phyloP scores from a whole-genome alignment of 1,140 invertebrate species.

The Nymphalis io region DNA sequence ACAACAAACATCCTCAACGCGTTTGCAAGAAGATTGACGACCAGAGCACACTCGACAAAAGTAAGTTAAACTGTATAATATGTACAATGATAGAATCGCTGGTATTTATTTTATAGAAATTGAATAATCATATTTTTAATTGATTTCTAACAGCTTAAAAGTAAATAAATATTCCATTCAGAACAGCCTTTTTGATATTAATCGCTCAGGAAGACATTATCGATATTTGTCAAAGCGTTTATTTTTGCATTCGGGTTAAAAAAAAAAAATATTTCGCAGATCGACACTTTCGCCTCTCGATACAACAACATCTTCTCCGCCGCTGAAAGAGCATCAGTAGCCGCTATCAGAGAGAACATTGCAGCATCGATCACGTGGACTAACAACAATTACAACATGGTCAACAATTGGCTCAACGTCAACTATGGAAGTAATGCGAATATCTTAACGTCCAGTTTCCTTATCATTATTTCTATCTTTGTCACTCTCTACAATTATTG shows the following conservation, averaged over 20 bases:
- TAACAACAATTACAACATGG: conserved; percentile 44
- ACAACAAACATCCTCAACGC: conserved; percentile 72
- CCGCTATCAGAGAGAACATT: conserved; percentile 63
- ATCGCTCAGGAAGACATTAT: too few relatives aligned
- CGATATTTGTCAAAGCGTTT: too few relatives aligned
- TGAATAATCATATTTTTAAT: too few relatives aligned
- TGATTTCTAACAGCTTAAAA: too few relatives aligned
- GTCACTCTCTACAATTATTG: conserved; percentile 47
- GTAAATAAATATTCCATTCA: too few relatives aligned
- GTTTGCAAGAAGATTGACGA: conserved; percentile 58
- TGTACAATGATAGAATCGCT: too few relatives aligned
- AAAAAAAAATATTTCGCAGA: conserved; percentile 46
- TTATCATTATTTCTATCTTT: conserved; percentile 55
- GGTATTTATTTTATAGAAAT: too few relatives aligned
- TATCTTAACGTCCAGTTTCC: conserved; percentile 49
- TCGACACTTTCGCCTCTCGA: conserved; percentile 46
- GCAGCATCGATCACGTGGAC: conserved; percentile 62
- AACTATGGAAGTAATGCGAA: conserved; percentile 55
- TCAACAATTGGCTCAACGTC: conserved; percentile 54
- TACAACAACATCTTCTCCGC: conserved; percentile 59
- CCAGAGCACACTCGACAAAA: conserved; percentile 46
- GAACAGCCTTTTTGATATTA: too few relatives aligned
- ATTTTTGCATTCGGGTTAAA: too few relatives aligned
- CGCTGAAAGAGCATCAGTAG: conserved; percentile 59
- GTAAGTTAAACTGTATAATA: conserved; percentile 27